Evolutionary conservation across 2,113 vertebrate species (phyloP).

Genomic region (Ursus arctos): DNA sequence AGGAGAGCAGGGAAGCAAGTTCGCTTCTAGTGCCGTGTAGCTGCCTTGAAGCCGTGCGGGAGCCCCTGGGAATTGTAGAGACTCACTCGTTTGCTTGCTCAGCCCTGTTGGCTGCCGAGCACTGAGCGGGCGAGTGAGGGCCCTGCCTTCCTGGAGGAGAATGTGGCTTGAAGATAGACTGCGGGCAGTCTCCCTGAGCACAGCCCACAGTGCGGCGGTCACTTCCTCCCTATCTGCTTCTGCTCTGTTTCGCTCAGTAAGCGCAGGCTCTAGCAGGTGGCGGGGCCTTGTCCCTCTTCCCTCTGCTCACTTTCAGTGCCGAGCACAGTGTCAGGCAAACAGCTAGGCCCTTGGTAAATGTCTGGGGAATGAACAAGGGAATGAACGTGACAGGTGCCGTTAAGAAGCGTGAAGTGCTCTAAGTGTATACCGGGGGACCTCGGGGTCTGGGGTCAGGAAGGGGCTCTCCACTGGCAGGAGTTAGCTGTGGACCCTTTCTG

Average conservation of each 20-base stretch:
- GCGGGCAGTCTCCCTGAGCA: neutral
- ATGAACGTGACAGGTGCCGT: neutral
- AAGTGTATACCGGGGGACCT: neutral
- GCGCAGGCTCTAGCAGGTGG: neutral
- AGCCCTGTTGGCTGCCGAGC: rapidly evolving
- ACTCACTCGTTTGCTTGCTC: neutral
- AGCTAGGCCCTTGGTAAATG: no score
- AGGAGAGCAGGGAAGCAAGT: neutral
- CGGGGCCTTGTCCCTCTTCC: neutral
- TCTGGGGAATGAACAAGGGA: neutral
- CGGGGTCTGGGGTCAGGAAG: neutral
- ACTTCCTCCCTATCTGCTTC: neutral
- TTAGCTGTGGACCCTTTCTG: neutral
- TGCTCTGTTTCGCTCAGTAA: neutral
- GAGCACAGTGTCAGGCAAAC: neutral
- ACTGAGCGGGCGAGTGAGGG: neutral
- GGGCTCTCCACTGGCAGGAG: neutral
- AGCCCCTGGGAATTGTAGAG: rapidly evolving
- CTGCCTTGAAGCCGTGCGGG: neutral
- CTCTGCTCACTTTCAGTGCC: neutral
- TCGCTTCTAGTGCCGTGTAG: neutral
- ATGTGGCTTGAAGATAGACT: neutral
- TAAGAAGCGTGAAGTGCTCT: neutral
- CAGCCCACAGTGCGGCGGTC: neutral
- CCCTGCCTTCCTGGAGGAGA: neutral